Base-by-base conservation (phyloP, 2,888 invertebrate genomes). In the Dynastes grantii region DNA sequence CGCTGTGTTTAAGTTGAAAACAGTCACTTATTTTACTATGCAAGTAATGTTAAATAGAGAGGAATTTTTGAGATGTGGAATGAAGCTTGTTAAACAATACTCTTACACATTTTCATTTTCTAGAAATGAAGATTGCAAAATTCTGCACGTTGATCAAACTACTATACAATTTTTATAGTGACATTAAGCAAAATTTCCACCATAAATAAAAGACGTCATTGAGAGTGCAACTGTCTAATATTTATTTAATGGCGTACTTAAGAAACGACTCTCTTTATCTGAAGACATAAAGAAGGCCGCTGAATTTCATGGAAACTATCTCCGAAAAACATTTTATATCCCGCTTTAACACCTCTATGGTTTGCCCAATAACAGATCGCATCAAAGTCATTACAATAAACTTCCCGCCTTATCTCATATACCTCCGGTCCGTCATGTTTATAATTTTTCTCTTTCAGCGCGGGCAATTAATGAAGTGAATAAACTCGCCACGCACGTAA, bases 341-440 rank as follows among this genome's bases (percentile, higher is more conserved):
- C 71, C 55, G 55, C 71, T 55, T 71, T 71, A 71, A 71, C 71
- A 71, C 71, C 71, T 71, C 27, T 71, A 55, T 37, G 32, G 37
- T 32, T 32, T 32, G n/a, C 71, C 55, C 55, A 71, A 58, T 71
- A 55, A 71, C 32, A 71, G 71, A 71, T 71, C 55, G 55, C 71
- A 71, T 58, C 71, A 71, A 71, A 55, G 71, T 55, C 71, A 71
- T 71, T 71, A 71, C 71, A 53, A 71, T 71, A 71, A 71, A 71
- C 71, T 71, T 71, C 55, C 55, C 53, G 71, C 37, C 53, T 71
- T 71, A 71, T 71, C 71, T 55, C 55, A 55, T 55, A 37, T 53
- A 55, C 71, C 71, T 71, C 22, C 16, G 55, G 37, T n/a, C 8
- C 53, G 53, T 71, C 55, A 37, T 71, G 32, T 71, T 55, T 37